A percentile compares a stretch with the other conserved stretches of the same genome.
These are phyloP conservation scores for Drosophila pseudoobscura DNA, from an alignment of 1,140 invertebrate genomes.

Conservation along the genomic window DNA sequence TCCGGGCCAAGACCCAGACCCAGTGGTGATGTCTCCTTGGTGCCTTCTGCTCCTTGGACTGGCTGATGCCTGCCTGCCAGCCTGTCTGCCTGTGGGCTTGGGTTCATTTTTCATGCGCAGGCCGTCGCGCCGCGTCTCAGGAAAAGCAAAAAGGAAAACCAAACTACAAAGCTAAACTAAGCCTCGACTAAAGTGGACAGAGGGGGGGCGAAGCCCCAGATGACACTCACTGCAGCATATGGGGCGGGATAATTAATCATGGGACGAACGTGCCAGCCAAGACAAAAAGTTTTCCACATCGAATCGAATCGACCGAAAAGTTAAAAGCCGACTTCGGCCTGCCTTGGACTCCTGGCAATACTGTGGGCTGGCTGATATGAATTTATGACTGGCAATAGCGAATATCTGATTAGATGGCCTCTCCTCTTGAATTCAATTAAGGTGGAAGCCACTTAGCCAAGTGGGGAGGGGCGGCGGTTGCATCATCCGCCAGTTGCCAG, in stretches of 20 bases:
- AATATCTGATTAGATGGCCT: constrained; percentile 71
- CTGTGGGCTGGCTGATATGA: constrained; percentile 22
- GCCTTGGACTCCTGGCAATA: too few species aligned
- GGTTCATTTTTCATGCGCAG: constrained; percentile 65
- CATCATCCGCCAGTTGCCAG: constrained; percentile 20
- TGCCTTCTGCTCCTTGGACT: constrained; percentile 3
- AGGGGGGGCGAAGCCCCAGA: constrained; percentile 16
- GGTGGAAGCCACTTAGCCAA: constrained; percentile 27
- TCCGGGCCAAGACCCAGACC: constrained; percentile 27
- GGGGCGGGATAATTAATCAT: constrained; percentile 75
- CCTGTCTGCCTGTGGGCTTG: constrained; percentile 9
- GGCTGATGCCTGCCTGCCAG: too few species aligned
- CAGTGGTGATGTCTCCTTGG: constrained; percentile 23
- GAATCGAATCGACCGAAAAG: constrained; percentile 37
- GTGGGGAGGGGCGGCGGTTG: neutral
- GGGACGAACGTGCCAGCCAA: constrained; percentile 55
- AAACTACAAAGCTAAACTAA: constrained; percentile 63
- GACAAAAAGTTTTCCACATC: constrained; percentile 51
- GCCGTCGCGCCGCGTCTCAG: constrained; percentile 23
- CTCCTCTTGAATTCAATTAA: constrained; percentile 63
- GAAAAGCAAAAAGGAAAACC: constrained; percentile 19
- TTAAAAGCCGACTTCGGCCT: constrained; percentile 11
- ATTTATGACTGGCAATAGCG: constrained; percentile 56
- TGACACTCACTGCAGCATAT: constrained; percentile 76
- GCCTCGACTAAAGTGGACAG: constrained; percentile 56